Conservation (phyloP, 2,797 vertebrate genomes). For the Cheirogaleus major region DNA sequence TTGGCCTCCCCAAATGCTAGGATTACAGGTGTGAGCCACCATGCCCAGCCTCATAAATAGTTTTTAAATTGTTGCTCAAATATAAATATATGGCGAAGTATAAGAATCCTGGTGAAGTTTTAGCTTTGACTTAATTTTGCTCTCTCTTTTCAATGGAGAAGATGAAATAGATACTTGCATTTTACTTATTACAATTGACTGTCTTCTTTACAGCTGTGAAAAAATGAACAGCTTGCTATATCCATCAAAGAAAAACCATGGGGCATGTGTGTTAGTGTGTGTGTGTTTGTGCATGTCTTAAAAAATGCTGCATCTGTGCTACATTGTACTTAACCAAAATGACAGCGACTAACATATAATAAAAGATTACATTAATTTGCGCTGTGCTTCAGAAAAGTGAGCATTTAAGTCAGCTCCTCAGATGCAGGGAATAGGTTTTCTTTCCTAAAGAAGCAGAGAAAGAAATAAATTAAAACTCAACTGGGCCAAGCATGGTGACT, state of each 20-base stretch:
- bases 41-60: not conserved
- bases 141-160: constrained; percentile 36
- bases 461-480: not conserved
- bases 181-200: constrained; percentile 43
- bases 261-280: not conserved
- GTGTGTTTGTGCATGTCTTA: not conserved
- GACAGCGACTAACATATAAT: constrained; percentile 58
- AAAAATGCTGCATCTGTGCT: constrained; percentile 43
- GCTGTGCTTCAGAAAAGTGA: constrained; percentile 67
- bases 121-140: not conserved
- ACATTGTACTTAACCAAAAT: not conserved
- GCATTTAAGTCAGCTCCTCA: constrained; percentile 58
- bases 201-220: constrained; percentile 37
- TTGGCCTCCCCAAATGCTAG: not conserved
- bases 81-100: not conserved
- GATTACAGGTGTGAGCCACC: not conserved
- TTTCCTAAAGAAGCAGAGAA: constrained; percentile 22
- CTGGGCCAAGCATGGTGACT: not conserved
- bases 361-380: constrained; percentile 59
- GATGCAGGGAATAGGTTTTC: constrained; percentile 57
- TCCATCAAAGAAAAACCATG: constrained; percentile 56
- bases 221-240: constrained; percentile 66
- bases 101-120: constrained; percentile 10
- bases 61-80: not conserved
- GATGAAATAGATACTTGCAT: constrained; percentile 39